These are phyloP conservation scores for Halichoeres trimaculatus DNA, from an alignment of 2,113 vertebrate genomes.

Conservation along the genomic window DNA sequence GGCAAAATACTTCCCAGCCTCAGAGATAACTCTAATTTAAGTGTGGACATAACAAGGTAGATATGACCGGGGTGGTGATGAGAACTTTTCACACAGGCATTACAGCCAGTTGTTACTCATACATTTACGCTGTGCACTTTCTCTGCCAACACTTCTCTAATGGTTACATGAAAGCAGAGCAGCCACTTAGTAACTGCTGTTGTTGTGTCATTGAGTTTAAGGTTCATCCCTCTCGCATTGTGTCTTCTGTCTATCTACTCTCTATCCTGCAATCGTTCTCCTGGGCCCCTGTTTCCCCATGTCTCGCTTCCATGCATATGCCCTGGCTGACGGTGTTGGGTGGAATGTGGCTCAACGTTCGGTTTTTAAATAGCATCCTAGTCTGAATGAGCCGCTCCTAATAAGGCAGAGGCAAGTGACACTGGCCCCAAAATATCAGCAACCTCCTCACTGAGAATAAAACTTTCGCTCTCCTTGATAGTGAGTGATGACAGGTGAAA, in stretches of 20 bases:
- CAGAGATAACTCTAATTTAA: conserved; percentile 64
- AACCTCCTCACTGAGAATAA: conserved; percentile 69
- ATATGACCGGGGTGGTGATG: background rate
- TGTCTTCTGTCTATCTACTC: background rate
- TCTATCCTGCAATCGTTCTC: background rate
- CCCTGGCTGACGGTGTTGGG: conserved; percentile 62
- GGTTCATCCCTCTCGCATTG: background rate
- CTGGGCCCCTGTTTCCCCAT: conserved; percentile 28
- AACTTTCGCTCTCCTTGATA: conserved; percentile 51
- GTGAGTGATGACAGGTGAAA: conserved; percentile 19
- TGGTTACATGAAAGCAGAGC: conserved; percentile 5
- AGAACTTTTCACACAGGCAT: background rate
- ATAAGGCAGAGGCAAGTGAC: conserved; percentile 78
- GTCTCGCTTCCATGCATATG: conserved; percentile 41
- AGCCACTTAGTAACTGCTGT: background rate
- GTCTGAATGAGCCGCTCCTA: conserved; percentile 74
- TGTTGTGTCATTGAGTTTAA: conserved; percentile 1
- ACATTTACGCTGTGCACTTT: background rate
- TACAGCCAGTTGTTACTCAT: background rate
- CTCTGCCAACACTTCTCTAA: conserved; percentile 2
- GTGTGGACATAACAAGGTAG: conserved; percentile 46
- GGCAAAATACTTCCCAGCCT: conserved; percentile 48
- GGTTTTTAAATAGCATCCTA: conserved; percentile 83
- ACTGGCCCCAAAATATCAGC: conserved; percentile 79
- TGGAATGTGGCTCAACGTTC: conserved; percentile 78